Evolutionary conservation across 2,888 invertebrate genomes (phyloP), one percentile per base, ranked within the genome.

Genomic region (Spisula solida): DNA sequence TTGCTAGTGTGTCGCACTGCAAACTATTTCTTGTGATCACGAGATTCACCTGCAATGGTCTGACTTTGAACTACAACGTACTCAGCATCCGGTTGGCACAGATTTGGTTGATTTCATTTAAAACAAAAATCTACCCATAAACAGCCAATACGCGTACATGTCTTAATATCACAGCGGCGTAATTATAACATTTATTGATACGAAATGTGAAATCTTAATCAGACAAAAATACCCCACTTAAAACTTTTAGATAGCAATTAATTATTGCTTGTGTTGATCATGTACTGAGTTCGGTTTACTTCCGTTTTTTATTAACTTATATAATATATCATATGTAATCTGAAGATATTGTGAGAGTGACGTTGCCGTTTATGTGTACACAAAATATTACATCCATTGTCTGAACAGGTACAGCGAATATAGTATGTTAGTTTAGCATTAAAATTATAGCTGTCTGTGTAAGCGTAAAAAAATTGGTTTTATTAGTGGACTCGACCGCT

Each of bases 1-100:
- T 31, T 34, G 34, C 70, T 34, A 75, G 75, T 34, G 75, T 34
- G 75, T 31, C 75, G 75, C 29, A 16, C 29, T 75, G 16, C 75
- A 34, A 75, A 75, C 31, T 75, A 34, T 75, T 34, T 75, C 75
- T 31, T 75, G 31, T 75, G 75, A 34, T 75, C 29, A 31, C 16
- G 75, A 34, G 34, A 31, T 31, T 34, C 75, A 75, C 75, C 31
- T 75, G 29, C 25, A 66, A n/a, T 66, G 25, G 25, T 25, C 2
- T 25, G 0, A 25, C 60, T 66, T 66, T 66, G 60, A 66, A 66
- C 60, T 66, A 12, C 25, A 66, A 25, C 2, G 60, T 66, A 25
- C 10, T 66, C n/a, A 10, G 5, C 60, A 66, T 66, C 60, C 60
- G 25, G 60, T 66, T 66, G 60, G 60, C 25, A 66, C 60, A n/a